These are phyloP conservation scores for Ovibos moschatus DNA, from an alignment of 2,113 vertebrate genomes.

Conservation along the genomic window DNA sequence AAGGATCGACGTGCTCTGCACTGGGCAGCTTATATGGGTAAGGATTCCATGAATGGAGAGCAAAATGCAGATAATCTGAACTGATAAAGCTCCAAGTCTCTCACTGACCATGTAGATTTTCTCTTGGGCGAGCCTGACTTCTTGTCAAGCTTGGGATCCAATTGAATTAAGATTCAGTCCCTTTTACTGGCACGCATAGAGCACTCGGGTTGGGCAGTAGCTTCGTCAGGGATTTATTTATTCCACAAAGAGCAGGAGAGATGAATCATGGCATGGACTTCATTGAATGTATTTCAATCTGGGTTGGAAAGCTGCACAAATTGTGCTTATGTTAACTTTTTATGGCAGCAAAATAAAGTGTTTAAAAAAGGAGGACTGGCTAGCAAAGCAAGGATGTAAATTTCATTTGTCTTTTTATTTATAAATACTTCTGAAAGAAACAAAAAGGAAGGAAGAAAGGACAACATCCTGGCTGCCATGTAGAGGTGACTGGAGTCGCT, in stretches of 20 bases:
- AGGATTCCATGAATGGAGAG: slow-evolving; percentile 59
- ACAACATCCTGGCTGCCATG: not conserved
- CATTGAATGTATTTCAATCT: not conserved
- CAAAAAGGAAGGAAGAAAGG: not conserved
- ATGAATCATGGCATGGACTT: not conserved
- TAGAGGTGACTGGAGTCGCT: not conserved
- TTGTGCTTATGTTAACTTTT: not conserved
- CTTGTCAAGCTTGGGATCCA: not conserved
- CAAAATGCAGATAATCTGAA: not conserved
- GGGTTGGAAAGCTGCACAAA: not conserved
- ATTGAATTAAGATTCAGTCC: not conserved
- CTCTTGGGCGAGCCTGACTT: not conserved
- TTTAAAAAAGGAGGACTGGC: not conserved
- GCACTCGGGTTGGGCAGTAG: not conserved
- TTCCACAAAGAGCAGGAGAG: not conserved
- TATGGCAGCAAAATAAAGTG: not conserved
- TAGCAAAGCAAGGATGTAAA: not conserved
- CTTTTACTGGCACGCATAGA: not conserved
- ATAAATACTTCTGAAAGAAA: slow-evolving; percentile 25
- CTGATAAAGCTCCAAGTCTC: not conserved
- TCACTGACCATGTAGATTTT: not conserved
- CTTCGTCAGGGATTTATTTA: not conserved
- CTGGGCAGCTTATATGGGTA: slow-evolving; percentile 98
- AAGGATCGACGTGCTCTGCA: slow-evolving; percentile 96
- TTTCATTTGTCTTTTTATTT: not conserved